These are phyloP conservation scores for Spialia ferax DNA, from an alignment of 2,888 invertebrate genomes.

Conservation along the genomic window DNA sequence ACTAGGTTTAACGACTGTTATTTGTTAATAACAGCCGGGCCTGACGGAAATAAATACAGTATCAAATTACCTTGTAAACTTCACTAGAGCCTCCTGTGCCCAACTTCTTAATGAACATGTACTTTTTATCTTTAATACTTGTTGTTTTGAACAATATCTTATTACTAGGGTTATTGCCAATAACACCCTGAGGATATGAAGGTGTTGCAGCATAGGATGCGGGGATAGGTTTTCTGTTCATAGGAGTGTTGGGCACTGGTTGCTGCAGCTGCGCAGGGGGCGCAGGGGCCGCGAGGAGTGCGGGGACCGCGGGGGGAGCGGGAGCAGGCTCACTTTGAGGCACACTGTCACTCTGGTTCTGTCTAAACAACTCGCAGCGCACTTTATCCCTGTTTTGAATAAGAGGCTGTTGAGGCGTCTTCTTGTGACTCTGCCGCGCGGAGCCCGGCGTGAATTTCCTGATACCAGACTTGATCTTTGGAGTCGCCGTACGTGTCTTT, in stretches of 20 bases:
- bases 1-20: too few species aligned
- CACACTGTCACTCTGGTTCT: constrained; percentile 48
- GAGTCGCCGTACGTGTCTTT: constrained; percentile 67
- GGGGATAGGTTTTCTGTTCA: constrained; percentile 64
- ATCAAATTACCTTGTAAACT: constrained; percentile 90
- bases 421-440: constrained; percentile 63
- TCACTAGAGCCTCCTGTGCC: constrained; percentile 97
- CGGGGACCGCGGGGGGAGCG: background rate
- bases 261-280: constrained; percentile 23
- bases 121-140: constrained; percentile 90
- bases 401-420: constrained; percentile 59
- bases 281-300: constrained; percentile 20
- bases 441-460: constrained; percentile 74
- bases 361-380: constrained; percentile 70
- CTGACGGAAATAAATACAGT: too few species aligned
- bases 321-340: constrained; percentile 51
- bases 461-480: constrained; percentile 74
- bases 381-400: constrained; percentile 71
- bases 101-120: constrained; percentile 90
- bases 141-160: constrained; percentile 81
- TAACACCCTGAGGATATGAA: constrained; percentile 72
- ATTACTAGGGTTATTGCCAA: constrained; percentile 56
- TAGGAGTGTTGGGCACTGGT: constrained; percentile 67
- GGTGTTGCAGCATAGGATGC: constrained; percentile 72
- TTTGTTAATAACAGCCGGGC: too few species aligned